Evolutionary conservation across 2,888 invertebrate genomes (phyloP).

Genomic region (Mythimna albipuncta): DNA sequence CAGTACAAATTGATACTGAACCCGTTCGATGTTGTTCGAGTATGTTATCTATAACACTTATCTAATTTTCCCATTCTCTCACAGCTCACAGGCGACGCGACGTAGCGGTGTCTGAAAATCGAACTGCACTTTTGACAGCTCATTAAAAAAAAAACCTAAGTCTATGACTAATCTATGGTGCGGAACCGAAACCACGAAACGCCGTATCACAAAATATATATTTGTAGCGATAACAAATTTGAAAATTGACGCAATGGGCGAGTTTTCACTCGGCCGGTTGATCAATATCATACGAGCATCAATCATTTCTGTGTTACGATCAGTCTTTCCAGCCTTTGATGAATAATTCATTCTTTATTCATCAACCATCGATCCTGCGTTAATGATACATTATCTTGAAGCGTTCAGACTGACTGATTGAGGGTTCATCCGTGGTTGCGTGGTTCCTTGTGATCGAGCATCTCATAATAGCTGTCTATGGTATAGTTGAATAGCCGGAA

Average conservation of each 20-base stretch:
- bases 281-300: constrained; percentile 72
- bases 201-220: constrained; percentile 59
- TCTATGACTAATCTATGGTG: constrained; percentile 40
- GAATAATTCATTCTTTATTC: constrained; percentile 70
- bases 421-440: constrained; percentile 80
- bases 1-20: constrained; percentile 36
- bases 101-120: constrained; percentile 41
- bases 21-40: constrained; percentile 27
- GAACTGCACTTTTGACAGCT: constrained; percentile 35
- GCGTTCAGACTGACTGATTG: constrained; percentile 58
- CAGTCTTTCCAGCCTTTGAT: constrained; percentile 73
- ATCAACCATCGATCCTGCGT: constrained; percentile 69
- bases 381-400: constrained; percentile 61
- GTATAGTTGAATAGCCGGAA: constrained; percentile 97
- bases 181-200: constrained; percentile 44
- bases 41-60: constrained; percentile 36
- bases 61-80: constrained; percentile 21
- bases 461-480: constrained; percentile 92
- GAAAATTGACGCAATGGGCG: constrained; percentile 65
- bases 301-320: constrained; percentile 72
- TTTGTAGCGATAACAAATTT: constrained; percentile 62
- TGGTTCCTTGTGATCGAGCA: constrained; percentile 80
- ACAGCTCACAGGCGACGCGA: constrained; percentile 16
- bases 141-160: constrained; percentile 11
- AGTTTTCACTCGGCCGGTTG: constrained; percentile 43